These are phyloP conservation scores for Paragorgia papillata DNA, from an alignment of 92 coral and sea anemone genomes.

Conservation along the genomic window DNA sequence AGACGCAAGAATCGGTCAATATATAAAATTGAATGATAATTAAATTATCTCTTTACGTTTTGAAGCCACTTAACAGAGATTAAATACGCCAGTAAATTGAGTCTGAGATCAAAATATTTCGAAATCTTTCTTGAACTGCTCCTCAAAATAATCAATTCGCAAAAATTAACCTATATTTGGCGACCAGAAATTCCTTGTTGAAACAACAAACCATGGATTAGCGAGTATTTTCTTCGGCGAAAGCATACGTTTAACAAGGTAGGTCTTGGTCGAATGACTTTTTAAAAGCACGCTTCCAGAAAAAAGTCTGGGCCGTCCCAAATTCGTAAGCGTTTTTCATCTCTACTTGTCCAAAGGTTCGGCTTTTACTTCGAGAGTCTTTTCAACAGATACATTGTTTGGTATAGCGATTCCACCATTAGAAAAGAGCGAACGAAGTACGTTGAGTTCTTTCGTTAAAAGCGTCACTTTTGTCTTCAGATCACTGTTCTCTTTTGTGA, in stretches of 20 bases:
- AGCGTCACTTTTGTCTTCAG: slow-evolving; percentile 87
- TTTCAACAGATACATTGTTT: slow-evolving; percentile 71
- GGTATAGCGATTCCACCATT: slow-evolving; percentile 84
- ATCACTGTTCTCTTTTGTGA: slow-evolving; percentile 86
- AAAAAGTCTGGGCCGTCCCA: neutral
- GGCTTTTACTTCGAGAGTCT: slow-evolving; percentile 52
- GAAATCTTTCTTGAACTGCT: slow-evolving; percentile 1
- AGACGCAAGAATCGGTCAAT: too few species aligned
- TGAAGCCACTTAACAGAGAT: too few species aligned
- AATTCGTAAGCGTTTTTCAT: too few species aligned
- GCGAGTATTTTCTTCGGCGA: neutral
- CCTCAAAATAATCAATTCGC: neutral
- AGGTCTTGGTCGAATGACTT: neutral
- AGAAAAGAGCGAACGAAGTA: slow-evolving; percentile 88
- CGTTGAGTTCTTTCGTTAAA: slow-evolving; percentile 94
- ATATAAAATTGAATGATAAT: too few species aligned
- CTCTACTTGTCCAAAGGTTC: too few species aligned
- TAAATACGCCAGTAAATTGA: too few species aligned
- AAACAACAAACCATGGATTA: too few species aligned
- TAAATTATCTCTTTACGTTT: too few species aligned
- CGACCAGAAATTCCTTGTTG: too few species aligned
- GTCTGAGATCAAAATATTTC: neutral
- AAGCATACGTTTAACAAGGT: neutral
- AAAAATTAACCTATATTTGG: too few species aligned
- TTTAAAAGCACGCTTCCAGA: neutral